phyloP scores from a whole-genome alignment of 2,888 invertebrate genomes.

The Drosophila gaucha region DNA sequence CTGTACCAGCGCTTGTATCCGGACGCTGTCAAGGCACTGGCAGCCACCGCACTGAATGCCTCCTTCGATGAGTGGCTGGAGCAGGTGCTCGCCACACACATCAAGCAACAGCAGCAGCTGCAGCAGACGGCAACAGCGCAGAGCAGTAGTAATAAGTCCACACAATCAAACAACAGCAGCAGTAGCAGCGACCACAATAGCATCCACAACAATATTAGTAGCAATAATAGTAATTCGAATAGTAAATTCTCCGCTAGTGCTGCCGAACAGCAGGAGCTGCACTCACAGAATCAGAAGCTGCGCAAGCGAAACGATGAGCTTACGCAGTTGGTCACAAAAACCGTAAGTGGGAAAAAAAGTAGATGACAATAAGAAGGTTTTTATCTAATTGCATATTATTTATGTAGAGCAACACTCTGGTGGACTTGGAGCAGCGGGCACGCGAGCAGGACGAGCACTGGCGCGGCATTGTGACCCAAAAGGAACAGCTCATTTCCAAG shows the following conservation, averaged over 20 bases:
- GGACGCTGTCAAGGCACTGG: constrained; percentile 80
- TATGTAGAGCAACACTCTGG: constrained; percentile 82
- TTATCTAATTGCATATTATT: not conserved
- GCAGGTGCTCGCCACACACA: constrained; percentile 81
- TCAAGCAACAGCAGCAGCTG: constrained; percentile 71
- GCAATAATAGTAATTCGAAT: constrained; percentile 81
- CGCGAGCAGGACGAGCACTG: constrained; percentile 84
- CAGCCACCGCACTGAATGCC: constrained; percentile 77
- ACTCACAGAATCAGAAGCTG: constrained; percentile 88
- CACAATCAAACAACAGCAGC: constrained; percentile 78
- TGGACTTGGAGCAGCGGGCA: constrained; percentile 83
- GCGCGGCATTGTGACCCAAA: constrained; percentile 82
- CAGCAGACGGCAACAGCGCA: constrained; percentile 41
- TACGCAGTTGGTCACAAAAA: constrained; percentile 90
- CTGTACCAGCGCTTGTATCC: constrained; percentile 83
- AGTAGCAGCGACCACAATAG: constrained; percentile 63
- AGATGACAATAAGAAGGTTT: not conserved
- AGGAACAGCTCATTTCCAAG: constrained; percentile 83
- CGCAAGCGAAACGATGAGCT: constrained; percentile 89
- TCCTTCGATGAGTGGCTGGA: constrained; percentile 84
- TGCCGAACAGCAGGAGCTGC: constrained; percentile 83
- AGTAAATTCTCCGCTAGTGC: constrained; percentile 63
- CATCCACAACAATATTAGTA: constrained; percentile 77
- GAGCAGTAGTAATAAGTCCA: constrained; percentile 81
- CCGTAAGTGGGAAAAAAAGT: constrained; percentile 86